Percentiles rank a stretch among this genome's conserved stretches.
Evolutionary conservation across 1,140 invertebrate species (phyloP).

Genomic region (Temnothorax nylanderi): DNA sequence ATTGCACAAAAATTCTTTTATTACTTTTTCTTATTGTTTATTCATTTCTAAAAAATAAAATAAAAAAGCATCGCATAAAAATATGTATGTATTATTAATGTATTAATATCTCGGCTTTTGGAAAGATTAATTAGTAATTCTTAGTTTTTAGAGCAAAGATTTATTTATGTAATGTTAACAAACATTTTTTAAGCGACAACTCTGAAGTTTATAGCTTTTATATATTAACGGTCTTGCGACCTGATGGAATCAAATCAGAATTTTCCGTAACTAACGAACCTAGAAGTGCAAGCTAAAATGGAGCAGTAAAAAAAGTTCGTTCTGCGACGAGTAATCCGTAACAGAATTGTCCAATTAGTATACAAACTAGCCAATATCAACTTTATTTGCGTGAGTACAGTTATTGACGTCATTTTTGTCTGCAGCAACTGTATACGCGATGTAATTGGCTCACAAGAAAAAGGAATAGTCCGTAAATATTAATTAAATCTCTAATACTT

Average conservation of each 20-base stretch:
- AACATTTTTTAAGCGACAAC: background rate
- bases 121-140: background rate
- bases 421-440: background rate
- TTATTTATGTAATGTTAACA: background rate
- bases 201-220: background rate
- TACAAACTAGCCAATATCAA: constrained; percentile 31
- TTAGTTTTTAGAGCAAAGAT: background rate
- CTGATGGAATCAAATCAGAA: background rate
- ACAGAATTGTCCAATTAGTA: constrained; percentile 39
- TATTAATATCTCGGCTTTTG: background rate
- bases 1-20: no score
- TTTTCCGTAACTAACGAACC: constrained; percentile 21
- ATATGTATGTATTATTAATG: background rate
- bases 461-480: constrained; percentile 7
- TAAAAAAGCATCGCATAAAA: background rate
- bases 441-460: background rate
- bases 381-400: constrained; percentile 40
- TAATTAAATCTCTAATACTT: constrained; percentile 31
- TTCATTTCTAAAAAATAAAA: background rate
- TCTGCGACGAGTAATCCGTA: constrained; percentile 19
- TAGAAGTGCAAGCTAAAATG: background rate
- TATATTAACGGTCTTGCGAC: background rate
- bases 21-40: no score
- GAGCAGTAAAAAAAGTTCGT: constrained; percentile 10
- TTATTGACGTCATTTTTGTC: constrained; percentile 6